A percentile compares a stretch with the other conserved stretches of the same genome.
Evolutionary conservation across 23 tunicate genomes (phyloP).

Genomic region (Aplidium turbinatum): DNA sequence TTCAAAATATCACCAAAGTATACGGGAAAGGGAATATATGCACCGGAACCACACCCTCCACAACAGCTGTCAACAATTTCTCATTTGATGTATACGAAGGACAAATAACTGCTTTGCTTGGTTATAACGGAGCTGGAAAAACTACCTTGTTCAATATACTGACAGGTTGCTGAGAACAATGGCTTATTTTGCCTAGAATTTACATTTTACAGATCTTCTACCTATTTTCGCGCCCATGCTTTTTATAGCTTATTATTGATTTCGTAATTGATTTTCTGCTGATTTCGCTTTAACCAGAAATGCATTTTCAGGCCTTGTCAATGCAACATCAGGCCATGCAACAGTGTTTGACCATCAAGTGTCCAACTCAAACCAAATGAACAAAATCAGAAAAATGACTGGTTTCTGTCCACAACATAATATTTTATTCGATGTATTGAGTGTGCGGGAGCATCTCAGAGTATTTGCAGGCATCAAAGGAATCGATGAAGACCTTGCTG

Average conservation of each 20-base stretch:
- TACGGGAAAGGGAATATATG: slow-evolving; percentile 33
- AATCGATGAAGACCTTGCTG: slow-evolving; percentile 15
- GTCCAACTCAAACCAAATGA: slow-evolving; percentile 45
- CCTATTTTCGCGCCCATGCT: no score
- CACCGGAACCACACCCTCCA: slow-evolving; percentile 2
- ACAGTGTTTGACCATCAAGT: slow-evolving; percentile 66
- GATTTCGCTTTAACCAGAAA: no score
- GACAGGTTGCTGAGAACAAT: slow-evolving; percentile 74
- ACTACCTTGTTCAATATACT: slow-evolving; percentile 89
- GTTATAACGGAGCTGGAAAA: slow-evolving; percentile 96
- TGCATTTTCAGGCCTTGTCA: slow-evolving; percentile 76
- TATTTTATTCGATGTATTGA: slow-evolving; percentile 52
- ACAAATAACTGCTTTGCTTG: slow-evolving; percentile 91
- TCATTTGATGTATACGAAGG: slow-evolving; percentile 88
- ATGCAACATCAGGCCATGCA: slow-evolving; percentile 60
- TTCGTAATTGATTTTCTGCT: no score
- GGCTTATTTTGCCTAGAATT: no score
- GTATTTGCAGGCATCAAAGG: slow-evolving; percentile 87
- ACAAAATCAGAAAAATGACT: slow-evolving; percentile 70
- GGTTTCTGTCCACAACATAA: slow-evolving; percentile 96
- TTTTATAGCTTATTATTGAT: no score
- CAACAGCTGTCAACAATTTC: slow-evolving; percentile 73
- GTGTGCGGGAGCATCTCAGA: slow-evolving; percentile 73
- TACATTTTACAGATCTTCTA: no score
- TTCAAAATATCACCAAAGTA: slow-evolving; percentile 54